phyloP scores from a whole-genome alignment of 2,888 invertebrate genomes.

The Drosophila testacea region DNA sequence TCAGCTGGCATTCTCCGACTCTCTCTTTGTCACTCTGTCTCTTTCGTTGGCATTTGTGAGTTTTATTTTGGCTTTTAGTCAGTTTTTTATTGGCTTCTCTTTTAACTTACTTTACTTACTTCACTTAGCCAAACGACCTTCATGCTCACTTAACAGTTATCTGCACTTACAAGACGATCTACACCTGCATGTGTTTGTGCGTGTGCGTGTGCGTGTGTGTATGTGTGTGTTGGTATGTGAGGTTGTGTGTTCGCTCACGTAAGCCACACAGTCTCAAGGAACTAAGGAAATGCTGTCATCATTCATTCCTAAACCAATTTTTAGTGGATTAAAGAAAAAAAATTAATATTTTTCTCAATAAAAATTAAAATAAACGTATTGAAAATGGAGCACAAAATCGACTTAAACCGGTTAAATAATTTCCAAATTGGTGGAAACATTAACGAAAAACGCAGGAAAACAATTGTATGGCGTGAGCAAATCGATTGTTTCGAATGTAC shows the following conservation, averaged over 20 bases:
- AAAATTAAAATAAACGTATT: not conserved
- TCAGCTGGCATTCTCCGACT: constrained; percentile 9
- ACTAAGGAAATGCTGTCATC: constrained; percentile 3
- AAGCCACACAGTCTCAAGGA: constrained; percentile 44
- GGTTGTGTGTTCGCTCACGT: constrained; percentile 54
- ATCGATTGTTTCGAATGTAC: constrained; percentile 16
- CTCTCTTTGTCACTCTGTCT: constrained; percentile 1
- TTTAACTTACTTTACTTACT: constrained; percentile 45
- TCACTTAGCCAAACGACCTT: constrained; percentile 69
- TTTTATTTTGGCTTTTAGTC: constrained; percentile 18
- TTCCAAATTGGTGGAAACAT: constrained; percentile 24
- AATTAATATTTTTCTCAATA: not conserved
- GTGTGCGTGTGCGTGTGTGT: constrained; percentile 12
- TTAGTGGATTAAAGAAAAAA: constrained; percentile 12
- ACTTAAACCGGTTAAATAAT: constrained; percentile 29
- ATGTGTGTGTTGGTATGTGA: not conserved
- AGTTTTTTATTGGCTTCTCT: constrained; percentile 35
- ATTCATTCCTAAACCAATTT: not conserved
- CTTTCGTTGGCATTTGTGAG: constrained; percentile 22
- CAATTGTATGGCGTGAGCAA: constrained; percentile 22
- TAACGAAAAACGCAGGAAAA: constrained; percentile 31
- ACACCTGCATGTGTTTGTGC: constrained; percentile 23
- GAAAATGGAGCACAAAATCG: not conserved
- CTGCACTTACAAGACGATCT: constrained; percentile 55
- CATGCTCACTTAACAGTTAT: constrained; percentile 74